Conservation (phyloP, 2,888 invertebrate species). For the Melanchra persicariae region DNA sequence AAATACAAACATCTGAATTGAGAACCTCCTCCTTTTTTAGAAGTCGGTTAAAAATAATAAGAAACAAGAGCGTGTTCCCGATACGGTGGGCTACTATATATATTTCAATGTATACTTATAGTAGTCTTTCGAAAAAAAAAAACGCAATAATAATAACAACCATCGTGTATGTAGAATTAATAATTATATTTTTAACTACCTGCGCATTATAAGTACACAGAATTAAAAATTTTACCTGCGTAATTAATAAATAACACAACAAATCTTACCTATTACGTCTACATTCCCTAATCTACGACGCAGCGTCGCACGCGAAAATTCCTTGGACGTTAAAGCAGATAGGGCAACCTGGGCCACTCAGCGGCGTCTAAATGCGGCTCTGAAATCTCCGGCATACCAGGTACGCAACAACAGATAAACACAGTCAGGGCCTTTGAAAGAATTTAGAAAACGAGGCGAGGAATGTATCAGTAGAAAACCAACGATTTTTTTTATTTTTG, state of each 20-base stretch:
- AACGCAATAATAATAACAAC: too few relatives aligned
- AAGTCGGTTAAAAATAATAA: too few relatives aligned
- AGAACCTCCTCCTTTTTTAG: too few relatives aligned
- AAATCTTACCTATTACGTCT: slow-evolving; percentile 7
- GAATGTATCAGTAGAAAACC: slow-evolving; percentile 41
- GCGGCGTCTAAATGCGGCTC: slow-evolving; percentile 42
- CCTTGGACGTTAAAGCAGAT: slow-evolving; percentile 35
- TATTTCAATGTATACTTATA: too few relatives aligned
- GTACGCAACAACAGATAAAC: slow-evolving; percentile 43
- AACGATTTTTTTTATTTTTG: slow-evolving; percentile 5
- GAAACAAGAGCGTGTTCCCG: too few relatives aligned
- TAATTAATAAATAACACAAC: not conserved
- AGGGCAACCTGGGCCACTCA: slow-evolving; percentile 37
- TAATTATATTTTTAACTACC: too few relatives aligned
- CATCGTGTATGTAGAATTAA: too few relatives aligned
- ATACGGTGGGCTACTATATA: too few relatives aligned
- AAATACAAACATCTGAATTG: too few relatives aligned
- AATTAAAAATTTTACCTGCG: not conserved
- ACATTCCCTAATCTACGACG: slow-evolving; percentile 20
- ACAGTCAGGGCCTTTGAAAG: slow-evolving; percentile 52
- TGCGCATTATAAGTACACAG: too few relatives aligned
- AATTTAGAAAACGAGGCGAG: slow-evolving; percentile 34
- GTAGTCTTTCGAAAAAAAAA: too few relatives aligned
- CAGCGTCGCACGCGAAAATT: slow-evolving; percentile 26
- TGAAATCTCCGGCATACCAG: slow-evolving; percentile 37